Evolutionary conservation across 2,888 invertebrate species (phyloP), one percentile per base, ranked within the genome.

Genomic region (Hylaea fasciaria): DNA sequence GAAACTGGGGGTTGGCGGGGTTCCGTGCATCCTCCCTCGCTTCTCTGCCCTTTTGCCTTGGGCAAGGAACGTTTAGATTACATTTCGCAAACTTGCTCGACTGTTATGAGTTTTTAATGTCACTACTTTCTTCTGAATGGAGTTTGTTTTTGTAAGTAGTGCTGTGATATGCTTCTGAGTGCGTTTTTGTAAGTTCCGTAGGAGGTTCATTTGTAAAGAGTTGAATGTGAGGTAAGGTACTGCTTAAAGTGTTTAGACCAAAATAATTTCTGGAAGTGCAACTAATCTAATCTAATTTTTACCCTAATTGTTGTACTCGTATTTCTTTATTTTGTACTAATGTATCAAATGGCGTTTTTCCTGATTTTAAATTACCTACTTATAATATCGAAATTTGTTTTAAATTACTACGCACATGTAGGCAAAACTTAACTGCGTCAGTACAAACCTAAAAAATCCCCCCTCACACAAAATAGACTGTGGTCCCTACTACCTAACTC

Each of bases 41-140:
- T 44, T 40, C 56, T 57, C 57, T 50, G 52, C 55, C 55, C 45
- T 63, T 51, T 63, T 47, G 69, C 76, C 70, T 66, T 16, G 65
- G 72, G 80, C 78, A 55, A 71, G 70, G 69, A 64, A 49, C 68
- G 65, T 70, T 76, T 72, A 79, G 74, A 76, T 79, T 68, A 68
- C 70, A 62, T 68, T 68, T 70, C 57, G 58, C 63, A 55, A 68
- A 70, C 65, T 70, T 65, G 52, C 56, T 57, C 57, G 57, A 63
- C 66, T 64, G 68, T 70, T 70, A 70, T 65, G 68, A 68, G 68
- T 68, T 66, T 70, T 68, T 68, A 70, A 70, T 70, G 70, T 66
- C 63, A 62, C 62, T 65, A 68, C 68, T 70, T 68, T 66, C 62
- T 68, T 68, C 60, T 49, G 59, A 65, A 66, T 66, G 47, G 64